phyloP scores from a whole-genome alignment of 2,113 vertebrate genomes.

The Nothobranchius kuhntae region DNA sequence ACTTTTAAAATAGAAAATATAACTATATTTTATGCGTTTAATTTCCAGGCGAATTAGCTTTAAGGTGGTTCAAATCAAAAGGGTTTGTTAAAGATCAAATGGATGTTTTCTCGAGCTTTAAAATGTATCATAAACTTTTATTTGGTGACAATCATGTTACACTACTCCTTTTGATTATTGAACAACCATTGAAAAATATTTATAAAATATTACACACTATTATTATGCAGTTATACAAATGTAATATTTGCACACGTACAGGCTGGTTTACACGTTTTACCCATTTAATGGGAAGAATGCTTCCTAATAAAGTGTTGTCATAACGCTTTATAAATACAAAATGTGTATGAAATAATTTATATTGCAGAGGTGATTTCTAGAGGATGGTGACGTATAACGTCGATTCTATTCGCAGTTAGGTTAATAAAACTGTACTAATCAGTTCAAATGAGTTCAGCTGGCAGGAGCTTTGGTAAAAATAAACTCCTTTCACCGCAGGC shows the following conservation, averaged over 20 bases:
- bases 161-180: no score
- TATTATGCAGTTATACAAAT: neutral
- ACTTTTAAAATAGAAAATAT: no score
- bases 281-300: neutral
- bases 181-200: no score
- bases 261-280: neutral
- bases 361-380: conserved; percentile 40
- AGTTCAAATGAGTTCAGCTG: conserved; percentile 8
- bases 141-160: neutral
- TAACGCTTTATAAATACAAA: neutral
- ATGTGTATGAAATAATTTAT: conserved; percentile 19
- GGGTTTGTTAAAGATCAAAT: neutral
- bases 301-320: neutral
- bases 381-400: conserved; percentile 66
- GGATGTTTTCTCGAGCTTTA: neutral
- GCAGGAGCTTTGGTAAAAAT: neutral
- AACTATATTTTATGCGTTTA: neutral
- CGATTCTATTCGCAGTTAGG: conserved; percentile 17
- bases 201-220: no score
- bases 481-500: neutral
- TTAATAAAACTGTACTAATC: conserved; percentile 55
- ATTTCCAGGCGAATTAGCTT: neutral
- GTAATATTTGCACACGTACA: neutral
- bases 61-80: neutral
- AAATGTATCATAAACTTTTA: neutral